These are phyloP conservation scores for Steinernema scapterisci DNA, from an alignment of 2,888 invertebrate species.

Conservation along the genomic window DNA sequence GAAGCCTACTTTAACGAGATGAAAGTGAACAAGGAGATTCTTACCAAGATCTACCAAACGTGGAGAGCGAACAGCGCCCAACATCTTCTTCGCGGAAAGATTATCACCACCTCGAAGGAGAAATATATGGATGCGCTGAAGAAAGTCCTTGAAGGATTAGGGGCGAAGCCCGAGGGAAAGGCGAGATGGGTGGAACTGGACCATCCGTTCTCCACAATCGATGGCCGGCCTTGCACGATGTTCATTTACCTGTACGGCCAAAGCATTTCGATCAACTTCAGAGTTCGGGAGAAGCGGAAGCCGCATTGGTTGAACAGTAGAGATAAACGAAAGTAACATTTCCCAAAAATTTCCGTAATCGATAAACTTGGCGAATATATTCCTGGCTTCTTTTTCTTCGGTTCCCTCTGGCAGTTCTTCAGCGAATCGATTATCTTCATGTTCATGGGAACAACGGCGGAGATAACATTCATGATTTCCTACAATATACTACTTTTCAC, in stretches of 20 bases:
- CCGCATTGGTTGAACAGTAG: background rate
- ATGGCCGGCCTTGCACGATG: background rate
- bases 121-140: background rate
- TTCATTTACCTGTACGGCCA: background rate
- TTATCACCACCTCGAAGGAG: background rate
- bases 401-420: no score
- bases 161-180: background rate
- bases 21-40: background rate
- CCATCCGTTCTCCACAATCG: slow-evolving; percentile 6
- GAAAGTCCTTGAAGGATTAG: background rate
- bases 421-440: no score
- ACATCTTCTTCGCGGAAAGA: background rate
- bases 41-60: background rate
- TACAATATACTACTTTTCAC: no score
- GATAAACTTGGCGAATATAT: no score
- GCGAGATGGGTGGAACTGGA: background rate
- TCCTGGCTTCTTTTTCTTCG: no score
- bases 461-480: no score
- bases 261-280: background rate
- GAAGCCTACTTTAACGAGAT: background rate
- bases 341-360: no score
- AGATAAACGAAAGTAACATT: background rate
- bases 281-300: background rate
- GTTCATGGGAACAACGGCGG: no score
- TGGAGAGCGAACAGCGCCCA: background rate